Base-by-base conservation (phyloP, 2,113 vertebrate genomes). In the Anolis carolinensis region DNA sequence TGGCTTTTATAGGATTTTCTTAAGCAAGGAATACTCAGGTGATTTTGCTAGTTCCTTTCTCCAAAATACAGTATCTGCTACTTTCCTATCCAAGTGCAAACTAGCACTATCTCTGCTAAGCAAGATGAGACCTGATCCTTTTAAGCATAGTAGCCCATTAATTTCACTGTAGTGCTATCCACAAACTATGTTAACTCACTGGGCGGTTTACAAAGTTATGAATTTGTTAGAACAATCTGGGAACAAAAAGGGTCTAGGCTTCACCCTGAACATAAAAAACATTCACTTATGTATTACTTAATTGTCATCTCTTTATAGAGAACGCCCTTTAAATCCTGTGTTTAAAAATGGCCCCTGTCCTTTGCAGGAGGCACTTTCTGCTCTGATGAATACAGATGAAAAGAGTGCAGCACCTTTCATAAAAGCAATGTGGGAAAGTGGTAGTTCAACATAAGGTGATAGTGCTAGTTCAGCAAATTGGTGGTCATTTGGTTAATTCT, bases 201-300 rank as follows among this genome's bases (percentile, higher is more conserved):
- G 78, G 78, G 55, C 74, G 74, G 36, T 67, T 63, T 65, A 34
- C 30, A 67, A 76, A 67, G 36, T 86, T n/a, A 85, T 65, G 70
- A 52, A 76, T 23, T n/a, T n/a, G n/a, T 73, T 86, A 48, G 32
- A 80, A 27, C 68, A 86, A 86, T 80, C 80, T 68, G 83, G 77
- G n/a, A 36, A 59, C 50, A 71, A 59, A 52, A 65, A 70, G 48
- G 44, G 32, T 27, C 74, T 55, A 85, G 7, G 14, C 16, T 50
- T 23, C 55, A 7, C 55, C n/a, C 7, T 68, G 39, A 27, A 59
- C 36, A 77, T 62, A 27, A 76, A 27, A 70, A 21, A 23, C 68
- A 32, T 85, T 79, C 48, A 39, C n/a, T 71, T 63, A 81, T 0
- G 30, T 21, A 74, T 65, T 36, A n/a, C 55, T 80, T 48, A 86